Evolutionary conservation across 2,797 vertebrate species (phyloP).

Genomic region (Coreius guichenoti): DNA sequence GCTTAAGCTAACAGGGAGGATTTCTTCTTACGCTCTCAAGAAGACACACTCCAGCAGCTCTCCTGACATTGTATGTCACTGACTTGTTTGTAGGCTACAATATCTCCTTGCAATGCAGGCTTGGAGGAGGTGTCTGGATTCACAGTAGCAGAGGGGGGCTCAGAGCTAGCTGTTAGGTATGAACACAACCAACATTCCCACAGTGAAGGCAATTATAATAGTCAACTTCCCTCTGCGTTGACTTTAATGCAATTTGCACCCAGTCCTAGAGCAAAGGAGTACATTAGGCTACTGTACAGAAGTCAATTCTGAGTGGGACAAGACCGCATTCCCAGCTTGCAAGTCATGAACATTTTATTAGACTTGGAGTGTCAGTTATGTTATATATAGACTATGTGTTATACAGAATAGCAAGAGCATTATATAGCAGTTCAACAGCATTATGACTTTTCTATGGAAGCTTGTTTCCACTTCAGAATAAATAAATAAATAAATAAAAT

Average conservation of each 20-base stretch:
- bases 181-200: slow-evolving; percentile 29
- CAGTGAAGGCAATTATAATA: slow-evolving; percentile 37
- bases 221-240: slow-evolving; percentile 36
- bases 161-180: slow-evolving; percentile 21
- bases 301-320: slow-evolving; percentile 22
- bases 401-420: neutral
- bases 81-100: slow-evolving; percentile 39
- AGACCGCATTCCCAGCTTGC: neutral
- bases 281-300: neutral
- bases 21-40: slow-evolving; percentile 25
- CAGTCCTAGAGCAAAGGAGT: slow-evolving; percentile 6
- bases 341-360: neutral
- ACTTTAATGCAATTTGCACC: slow-evolving; percentile 21
- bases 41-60: slow-evolving; percentile 30
- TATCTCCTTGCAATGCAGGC: slow-evolving; percentile 24
- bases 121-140: slow-evolving; percentile 26
- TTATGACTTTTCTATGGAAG: neutral
- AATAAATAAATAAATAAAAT: too few species aligned
- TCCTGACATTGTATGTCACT: slow-evolving; percentile 45
- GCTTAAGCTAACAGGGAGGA: slow-evolving; percentile 19
- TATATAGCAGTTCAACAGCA: neutral
- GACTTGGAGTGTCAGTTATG: neutral
- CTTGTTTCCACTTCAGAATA: neutral
- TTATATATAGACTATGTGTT: neutral
- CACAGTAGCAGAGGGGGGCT: slow-evolving; percentile 16